A percentile compares a stretch with the other conserved stretches of the same genome.
These are phyloP conservation scores for Melanotaenia maccullochi DNA, from an alignment of 2,797 vertebrate species.

Conservation along the genomic window DNA sequence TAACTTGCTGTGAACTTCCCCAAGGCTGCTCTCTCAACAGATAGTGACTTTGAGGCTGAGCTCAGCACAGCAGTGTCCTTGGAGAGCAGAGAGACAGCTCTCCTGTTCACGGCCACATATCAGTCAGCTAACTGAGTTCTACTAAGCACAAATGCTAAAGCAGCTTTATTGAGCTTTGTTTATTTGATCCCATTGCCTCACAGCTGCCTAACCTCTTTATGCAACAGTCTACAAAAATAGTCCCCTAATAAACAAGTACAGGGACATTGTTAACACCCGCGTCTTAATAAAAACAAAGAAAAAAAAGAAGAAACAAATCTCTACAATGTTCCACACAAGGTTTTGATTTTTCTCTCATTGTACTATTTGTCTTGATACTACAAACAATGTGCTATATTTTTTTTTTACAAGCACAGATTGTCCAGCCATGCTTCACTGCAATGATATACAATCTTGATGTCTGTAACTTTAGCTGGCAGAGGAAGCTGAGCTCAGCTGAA, in stretches of 20 bases:
- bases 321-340: background rate
- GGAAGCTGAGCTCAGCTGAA: constrained; percentile 65
- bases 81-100: constrained; percentile 35
- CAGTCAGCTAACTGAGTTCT: constrained; percentile 34
- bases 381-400: background rate
- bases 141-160: background rate
- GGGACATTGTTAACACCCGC: background rate
- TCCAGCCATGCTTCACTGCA: constrained; percentile 24
- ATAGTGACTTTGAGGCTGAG: constrained; percentile 53
- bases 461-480: constrained; percentile 68
- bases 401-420: constrained; percentile 31
- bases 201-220: constrained; percentile 25
- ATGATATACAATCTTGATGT: constrained; percentile 54
- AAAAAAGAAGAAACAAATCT: background rate
- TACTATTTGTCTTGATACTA: background rate
- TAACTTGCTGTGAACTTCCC: constrained; percentile 66
- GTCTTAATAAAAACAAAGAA: background rate
- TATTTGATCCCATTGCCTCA: constrained; percentile 8
- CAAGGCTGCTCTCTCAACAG: constrained; percentile 58
- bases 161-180: constrained; percentile 1
- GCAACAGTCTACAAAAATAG: constrained; percentile 1
- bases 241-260: background rate
- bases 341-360: background rate
- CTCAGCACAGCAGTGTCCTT: constrained; percentile 54
- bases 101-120: constrained; percentile 33